phyloP scores from a whole-genome alignment of 2,888 invertebrate genomes.

The Pammene aurita region DNA sequence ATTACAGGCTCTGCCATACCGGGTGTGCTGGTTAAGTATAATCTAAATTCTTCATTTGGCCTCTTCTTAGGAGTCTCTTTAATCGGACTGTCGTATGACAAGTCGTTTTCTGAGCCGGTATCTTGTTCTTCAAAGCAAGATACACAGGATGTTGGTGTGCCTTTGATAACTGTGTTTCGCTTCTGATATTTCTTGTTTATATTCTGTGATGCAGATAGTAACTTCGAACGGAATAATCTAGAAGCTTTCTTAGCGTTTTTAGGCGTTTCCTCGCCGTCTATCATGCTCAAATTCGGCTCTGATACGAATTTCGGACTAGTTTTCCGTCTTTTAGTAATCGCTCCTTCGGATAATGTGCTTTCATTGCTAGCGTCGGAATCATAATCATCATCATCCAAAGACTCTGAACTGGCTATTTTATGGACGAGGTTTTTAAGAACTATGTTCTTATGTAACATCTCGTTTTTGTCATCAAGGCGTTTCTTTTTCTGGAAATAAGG shows the following conservation, averaged over 20 bases:
- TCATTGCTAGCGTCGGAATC: slow-evolving; percentile 76
- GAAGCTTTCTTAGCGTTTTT: slow-evolving; percentile 72
- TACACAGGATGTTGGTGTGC: slow-evolving; percentile 74
- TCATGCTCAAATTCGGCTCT: slow-evolving; percentile 73
- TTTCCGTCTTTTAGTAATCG: slow-evolving; percentile 65
- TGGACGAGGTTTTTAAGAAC: slow-evolving; percentile 74
- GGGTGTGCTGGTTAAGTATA: slow-evolving; percentile 77
- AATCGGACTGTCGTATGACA: slow-evolving; percentile 50
- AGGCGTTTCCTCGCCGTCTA: slow-evolving; percentile 73
- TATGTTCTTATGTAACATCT: slow-evolving; percentile 75
- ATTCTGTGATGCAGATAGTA: slow-evolving; percentile 62
- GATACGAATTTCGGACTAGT: slow-evolving; percentile 78
- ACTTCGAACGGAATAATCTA: slow-evolving; percentile 73
- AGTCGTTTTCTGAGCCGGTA: slow-evolving; percentile 61
- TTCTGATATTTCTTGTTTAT: slow-evolving; percentile 76
- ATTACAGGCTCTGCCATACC: slow-evolving; percentile 65
- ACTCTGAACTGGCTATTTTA: slow-evolving; percentile 74
- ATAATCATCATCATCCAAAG: slow-evolving; percentile 68
- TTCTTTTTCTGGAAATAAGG: slow-evolving; percentile 74
- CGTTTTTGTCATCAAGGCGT: slow-evolving; percentile 65
- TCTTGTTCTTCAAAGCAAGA: slow-evolving; percentile 75
- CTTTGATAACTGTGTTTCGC: slow-evolving; percentile 57
- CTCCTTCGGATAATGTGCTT: slow-evolving; percentile 76
- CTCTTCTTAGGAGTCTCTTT: slow-evolving; percentile 65
- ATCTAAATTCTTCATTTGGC: slow-evolving; percentile 54